Conservation (phyloP, 1,140 invertebrate genomes). For the Lasaia peninsularis region DNA sequence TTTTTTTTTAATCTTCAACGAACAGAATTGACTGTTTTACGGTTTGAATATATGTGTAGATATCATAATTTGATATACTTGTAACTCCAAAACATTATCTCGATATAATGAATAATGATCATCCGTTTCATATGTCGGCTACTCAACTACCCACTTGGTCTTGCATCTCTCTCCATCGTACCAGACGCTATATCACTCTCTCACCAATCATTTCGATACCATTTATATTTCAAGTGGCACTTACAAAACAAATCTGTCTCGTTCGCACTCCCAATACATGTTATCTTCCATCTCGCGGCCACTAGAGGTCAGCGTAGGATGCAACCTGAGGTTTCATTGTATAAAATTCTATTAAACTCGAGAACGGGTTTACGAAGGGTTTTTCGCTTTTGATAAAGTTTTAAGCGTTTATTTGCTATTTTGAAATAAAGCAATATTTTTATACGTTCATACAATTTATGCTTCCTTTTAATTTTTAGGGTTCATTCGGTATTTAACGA, state of each 20-base stretch:
- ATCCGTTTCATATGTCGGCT: slow-evolving; percentile 24
- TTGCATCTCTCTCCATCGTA: slow-evolving; percentile 13
- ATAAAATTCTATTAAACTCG: slow-evolving; percentile 33
- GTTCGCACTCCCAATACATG: slow-evolving; percentile 27
- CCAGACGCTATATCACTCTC: slow-evolving; percentile 26
- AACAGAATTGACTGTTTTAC: too few relatives aligned
- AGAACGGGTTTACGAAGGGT: slow-evolving; percentile 26
- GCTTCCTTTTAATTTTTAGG: neutral
- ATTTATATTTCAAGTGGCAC: slow-evolving; percentile 58
- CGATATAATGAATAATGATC: slow-evolving; percentile 20
- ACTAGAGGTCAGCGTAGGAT: slow-evolving; percentile 50
- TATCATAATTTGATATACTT: too few relatives aligned
- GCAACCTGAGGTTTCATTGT: slow-evolving; percentile 59
- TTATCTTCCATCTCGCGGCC: slow-evolving; percentile 40
- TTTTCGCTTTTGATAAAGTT: slow-evolving; percentile 15
- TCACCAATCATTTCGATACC: slow-evolving; percentile 43
- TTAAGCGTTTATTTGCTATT: slow-evolving; percentile 10
- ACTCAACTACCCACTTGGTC: slow-evolving; percentile 4
- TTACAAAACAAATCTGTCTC: slow-evolving; percentile 27
- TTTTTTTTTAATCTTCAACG: too few relatives aligned
- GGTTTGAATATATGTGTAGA: too few relatives aligned
- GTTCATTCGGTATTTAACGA: neutral
- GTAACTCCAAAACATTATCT: neutral
- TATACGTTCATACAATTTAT: slow-evolving; percentile 4
- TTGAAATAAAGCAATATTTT: slow-evolving; percentile 19